These are phyloP conservation scores for Martes flavigula DNA, from an alignment of 2,797 vertebrate genomes.

Conservation along the genomic window DNA sequence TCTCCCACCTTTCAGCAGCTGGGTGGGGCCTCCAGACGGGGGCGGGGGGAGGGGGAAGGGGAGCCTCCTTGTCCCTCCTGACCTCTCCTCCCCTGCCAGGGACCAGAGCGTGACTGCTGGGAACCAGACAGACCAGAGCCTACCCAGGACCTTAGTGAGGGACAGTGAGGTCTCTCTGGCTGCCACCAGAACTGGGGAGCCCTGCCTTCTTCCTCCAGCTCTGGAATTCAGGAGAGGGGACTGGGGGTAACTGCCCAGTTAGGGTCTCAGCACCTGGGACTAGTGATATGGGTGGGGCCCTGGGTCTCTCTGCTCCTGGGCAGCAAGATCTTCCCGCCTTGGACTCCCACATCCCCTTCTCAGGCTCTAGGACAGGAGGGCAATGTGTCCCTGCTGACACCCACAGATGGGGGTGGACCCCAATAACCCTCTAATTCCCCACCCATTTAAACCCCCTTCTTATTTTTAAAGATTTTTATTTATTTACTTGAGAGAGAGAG, in stretches of 20 bases:
- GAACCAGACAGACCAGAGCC: neutral
- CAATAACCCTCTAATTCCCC: neutral
- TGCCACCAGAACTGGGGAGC: neutral
- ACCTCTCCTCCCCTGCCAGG: neutral
- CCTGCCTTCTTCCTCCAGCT: neutral
- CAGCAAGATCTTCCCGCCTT: too few relatives aligned
- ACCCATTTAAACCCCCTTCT: neutral
- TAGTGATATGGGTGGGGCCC: neutral
- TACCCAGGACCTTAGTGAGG: neutral
- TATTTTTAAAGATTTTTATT: too few relatives aligned
- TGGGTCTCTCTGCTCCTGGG: neutral
- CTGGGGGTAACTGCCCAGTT: neutral
- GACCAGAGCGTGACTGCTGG: neutral
- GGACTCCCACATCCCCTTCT: neutral
- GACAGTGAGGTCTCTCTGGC: neutral
- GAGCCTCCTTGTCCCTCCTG: neutral
- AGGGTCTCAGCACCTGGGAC: neutral
- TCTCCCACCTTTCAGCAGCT: neutral
- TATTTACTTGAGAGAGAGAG: too few relatives aligned
- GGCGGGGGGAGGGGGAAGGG: too few relatives aligned
- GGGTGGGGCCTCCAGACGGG: neutral
- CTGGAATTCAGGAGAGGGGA: neutral
- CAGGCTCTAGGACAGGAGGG: neutral
- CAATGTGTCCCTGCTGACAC: neutral
- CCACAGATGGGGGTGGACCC: neutral